Percentiles rank a stretch among this genome's conserved stretches.
These are phyloP conservation scores for Micrastur ruficollis DNA, from an alignment of 2,797 vertebrate species.

Conservation along the genomic window DNA sequence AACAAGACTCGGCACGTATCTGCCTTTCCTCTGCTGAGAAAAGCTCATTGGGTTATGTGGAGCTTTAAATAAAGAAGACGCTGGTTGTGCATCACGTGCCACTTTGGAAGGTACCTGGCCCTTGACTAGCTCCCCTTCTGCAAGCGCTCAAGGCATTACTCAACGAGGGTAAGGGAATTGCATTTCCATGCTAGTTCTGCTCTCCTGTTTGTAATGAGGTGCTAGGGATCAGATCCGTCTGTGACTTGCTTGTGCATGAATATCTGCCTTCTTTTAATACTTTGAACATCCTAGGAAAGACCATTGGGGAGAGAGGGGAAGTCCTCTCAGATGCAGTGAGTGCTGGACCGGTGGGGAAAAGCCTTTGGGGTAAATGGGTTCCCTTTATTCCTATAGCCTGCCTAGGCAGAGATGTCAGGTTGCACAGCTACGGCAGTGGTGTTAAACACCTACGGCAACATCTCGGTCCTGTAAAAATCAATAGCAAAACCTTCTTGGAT, in stretches of 20 bases:
- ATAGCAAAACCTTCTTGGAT: not conserved
- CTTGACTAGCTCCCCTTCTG: not conserved
- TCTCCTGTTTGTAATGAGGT: not conserved
- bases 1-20: not conserved
- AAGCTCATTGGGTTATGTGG: accelerated
- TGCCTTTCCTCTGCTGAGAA: not conserved
- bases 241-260: not conserved
- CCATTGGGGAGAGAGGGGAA: not conserved
- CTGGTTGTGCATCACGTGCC: not conserved
- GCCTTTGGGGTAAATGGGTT: not conserved
- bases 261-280: not conserved
- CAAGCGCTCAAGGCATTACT: not conserved
- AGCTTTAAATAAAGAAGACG: not conserved
- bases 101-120: not conserved
- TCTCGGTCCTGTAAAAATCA: not conserved
- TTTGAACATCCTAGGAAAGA: not conserved
- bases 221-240: not conserved
- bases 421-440: not conserved
- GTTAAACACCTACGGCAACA: not conserved
- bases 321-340: not conserved
- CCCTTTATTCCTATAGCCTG: not conserved
- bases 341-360: not conserved
- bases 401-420: not conserved
- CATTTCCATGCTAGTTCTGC: not conserved
- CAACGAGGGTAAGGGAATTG: not conserved